These are phyloP conservation scores for Gallirallus australis DNA, from an alignment of 2,797 vertebrate species.

Conservation along the genomic window DNA sequence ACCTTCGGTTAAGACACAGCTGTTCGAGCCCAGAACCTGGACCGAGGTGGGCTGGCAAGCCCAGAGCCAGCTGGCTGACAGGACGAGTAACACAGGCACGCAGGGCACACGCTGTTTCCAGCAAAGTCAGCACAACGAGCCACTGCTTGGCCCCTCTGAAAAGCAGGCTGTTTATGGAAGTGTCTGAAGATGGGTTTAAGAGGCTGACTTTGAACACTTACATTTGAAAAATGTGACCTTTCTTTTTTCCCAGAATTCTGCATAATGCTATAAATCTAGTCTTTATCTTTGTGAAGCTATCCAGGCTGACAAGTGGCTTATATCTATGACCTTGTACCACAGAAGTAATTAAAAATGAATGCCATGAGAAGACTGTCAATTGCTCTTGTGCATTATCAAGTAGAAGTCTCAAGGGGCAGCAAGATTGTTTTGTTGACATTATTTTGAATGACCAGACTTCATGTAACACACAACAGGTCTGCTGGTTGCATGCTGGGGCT, in stretches of 20 bases:
- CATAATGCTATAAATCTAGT: conserved; percentile 13
- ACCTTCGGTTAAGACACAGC: background rate
- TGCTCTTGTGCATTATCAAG: conserved; percentile 49
- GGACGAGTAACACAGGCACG: fast-evolving
- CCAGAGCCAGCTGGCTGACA: fast-evolving
- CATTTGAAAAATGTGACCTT: conserved; percentile 54
- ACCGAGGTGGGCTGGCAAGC: background rate
- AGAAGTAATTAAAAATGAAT: conserved; percentile 68
- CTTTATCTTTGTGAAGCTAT: conserved; percentile 55
- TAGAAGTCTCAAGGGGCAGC: conserved; percentile 14
- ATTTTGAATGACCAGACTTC: conserved; percentile 1
- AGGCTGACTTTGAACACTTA: background rate
- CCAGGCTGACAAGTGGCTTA: conserved; percentile 55
- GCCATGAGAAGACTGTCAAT: conserved; percentile 56
- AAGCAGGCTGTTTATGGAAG: background rate
- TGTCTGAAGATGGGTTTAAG: background rate
- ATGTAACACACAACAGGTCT: background rate
- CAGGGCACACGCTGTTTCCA: background rate
- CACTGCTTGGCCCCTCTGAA: background rate
- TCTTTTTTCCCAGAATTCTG: conserved; percentile 47
- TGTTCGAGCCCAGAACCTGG: background rate
- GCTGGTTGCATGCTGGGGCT: background rate
- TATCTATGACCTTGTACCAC: conserved; percentile 42
- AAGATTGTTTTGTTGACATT: background rate
- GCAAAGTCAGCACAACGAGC: background rate